Conservation (phyloP, 2,113 vertebrate genomes). For the Podiceps cristatus region DNA sequence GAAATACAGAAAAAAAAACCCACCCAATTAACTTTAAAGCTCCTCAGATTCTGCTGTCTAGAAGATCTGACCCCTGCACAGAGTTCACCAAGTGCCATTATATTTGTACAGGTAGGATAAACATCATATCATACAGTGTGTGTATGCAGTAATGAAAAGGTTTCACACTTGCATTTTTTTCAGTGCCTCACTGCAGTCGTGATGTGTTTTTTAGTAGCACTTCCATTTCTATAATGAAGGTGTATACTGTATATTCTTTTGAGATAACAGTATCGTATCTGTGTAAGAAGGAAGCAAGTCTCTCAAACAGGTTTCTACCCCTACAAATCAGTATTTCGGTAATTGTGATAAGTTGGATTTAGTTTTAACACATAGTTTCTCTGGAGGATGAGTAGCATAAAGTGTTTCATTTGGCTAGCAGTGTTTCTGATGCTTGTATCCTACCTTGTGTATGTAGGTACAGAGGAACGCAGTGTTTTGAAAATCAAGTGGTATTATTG, state of each 20-base stretch:
- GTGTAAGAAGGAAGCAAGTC: not conserved
- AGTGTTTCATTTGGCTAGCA: not conserved
- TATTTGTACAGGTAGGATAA: not conserved
- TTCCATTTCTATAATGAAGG: not conserved
- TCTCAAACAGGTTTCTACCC: not conserved
- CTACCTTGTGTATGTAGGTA: not conserved
- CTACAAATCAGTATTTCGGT: not conserved
- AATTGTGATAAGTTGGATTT: not conserved
- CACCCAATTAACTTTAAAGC: not conserved
- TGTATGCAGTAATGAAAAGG: not conserved
- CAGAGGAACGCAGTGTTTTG: not conserved
- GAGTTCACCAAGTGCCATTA: not conserved
- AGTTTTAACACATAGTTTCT: not conserved
- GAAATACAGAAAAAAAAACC: rapidly evolving
- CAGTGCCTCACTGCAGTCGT: not conserved
- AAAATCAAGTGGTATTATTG: not conserved
- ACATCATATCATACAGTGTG: not conserved
- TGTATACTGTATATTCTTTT: not conserved
- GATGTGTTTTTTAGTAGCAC: not conserved
- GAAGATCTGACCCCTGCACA: not conserved
- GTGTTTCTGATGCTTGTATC: not conserved
- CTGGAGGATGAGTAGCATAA: not conserved
- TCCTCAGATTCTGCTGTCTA: not conserved
- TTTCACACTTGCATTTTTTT: not conserved
- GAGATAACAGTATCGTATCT: not conserved